Conservation (phyloP, 2,888 invertebrate species). For the Ethmia dodecea region DNA sequence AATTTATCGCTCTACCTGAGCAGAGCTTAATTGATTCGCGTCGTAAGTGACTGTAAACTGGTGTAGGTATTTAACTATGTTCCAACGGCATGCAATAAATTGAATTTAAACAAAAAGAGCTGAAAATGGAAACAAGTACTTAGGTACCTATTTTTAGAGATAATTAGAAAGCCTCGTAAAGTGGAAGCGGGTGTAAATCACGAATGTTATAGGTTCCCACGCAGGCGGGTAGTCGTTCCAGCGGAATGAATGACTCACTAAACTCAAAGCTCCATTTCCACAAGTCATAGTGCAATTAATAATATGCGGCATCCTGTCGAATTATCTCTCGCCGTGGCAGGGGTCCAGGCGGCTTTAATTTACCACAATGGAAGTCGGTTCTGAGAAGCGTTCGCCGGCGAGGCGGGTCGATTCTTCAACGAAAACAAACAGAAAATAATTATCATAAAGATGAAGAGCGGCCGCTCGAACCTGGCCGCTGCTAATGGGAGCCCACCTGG, state of each 20-base stretch:
- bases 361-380: slow-evolving; percentile 76
- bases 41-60: slow-evolving; percentile 43
- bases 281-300: slow-evolving; percentile 79
- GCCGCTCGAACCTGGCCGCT: slow-evolving; percentile 73
- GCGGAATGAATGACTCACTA: slow-evolving; percentile 75
- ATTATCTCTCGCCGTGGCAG: slow-evolving; percentile 76
- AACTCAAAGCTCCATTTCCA: slow-evolving; percentile 72
- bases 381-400: slow-evolving; percentile 70
- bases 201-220: slow-evolving; percentile 52
- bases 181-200: slow-evolving; percentile 47
- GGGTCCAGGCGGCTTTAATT: slow-evolving; percentile 76
- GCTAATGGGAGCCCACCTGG: slow-evolving; percentile 64
- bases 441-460: slow-evolving; percentile 78
- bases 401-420: slow-evolving; percentile 74
- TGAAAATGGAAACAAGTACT: slow-evolving; percentile 30
- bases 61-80: slow-evolving; percentile 21
- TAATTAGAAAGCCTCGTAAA: slow-evolving; percentile 41
- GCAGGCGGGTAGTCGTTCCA: slow-evolving; percentile 37
- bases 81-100: slow-evolving; percentile 30
- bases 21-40: slow-evolving; percentile 60
- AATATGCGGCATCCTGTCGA: slow-evolving; percentile 78
- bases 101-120: slow-evolving; percentile 37
- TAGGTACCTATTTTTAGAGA: slow-evolving; percentile 30
- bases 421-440: slow-evolving; percentile 79
- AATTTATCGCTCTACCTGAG: slow-evolving; percentile 59